A percentile compares a stretch with the other conserved stretches of the same genome.
Conservation (phyloP, 2,113 vertebrate genomes). For the Amia ocellicauda region DNA sequence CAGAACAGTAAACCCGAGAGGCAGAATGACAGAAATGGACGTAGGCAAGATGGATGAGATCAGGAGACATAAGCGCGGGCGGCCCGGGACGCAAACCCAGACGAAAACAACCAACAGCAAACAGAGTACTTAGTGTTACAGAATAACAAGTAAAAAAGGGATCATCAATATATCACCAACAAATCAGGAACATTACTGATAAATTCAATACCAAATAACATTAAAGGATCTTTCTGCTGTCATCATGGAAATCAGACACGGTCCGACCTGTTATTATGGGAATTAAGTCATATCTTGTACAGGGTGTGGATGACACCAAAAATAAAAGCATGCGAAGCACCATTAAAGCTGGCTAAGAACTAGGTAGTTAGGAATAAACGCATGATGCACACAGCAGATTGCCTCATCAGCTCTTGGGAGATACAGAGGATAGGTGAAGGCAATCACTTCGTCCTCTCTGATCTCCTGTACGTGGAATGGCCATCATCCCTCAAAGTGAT, state of each 20-base stretch:
- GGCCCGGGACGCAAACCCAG: too few relatives aligned
- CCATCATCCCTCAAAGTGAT: constrained; percentile 16
- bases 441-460: background rate
- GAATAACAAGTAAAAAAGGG: too few relatives aligned
- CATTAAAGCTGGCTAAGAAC: background rate
- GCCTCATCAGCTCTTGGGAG: background rate
- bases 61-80: too few relatives aligned
- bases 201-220: too few relatives aligned
- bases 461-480: background rate
- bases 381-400: constrained; percentile 11
- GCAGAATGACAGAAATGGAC: too few relatives aligned
- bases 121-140: too few relatives aligned
- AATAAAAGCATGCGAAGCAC: background rate
- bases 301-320: too few relatives aligned
- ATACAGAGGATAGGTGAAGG: background rate
- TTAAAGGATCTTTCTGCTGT: background rate
- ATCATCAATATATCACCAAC: too few relatives aligned
- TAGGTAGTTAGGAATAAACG: constrained; percentile 4
- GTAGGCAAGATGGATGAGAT: too few relatives aligned
- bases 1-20: too few relatives aligned
- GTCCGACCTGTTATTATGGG: background rate
- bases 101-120: too few relatives aligned
- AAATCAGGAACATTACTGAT: too few relatives aligned
- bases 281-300: background rate
- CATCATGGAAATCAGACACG: background rate